A percentile compares a stretch with the other conserved stretches of the same genome.
Evolutionary conservation across 2,888 invertebrate species (phyloP).

Genomic region (Altica lythri): DNA sequence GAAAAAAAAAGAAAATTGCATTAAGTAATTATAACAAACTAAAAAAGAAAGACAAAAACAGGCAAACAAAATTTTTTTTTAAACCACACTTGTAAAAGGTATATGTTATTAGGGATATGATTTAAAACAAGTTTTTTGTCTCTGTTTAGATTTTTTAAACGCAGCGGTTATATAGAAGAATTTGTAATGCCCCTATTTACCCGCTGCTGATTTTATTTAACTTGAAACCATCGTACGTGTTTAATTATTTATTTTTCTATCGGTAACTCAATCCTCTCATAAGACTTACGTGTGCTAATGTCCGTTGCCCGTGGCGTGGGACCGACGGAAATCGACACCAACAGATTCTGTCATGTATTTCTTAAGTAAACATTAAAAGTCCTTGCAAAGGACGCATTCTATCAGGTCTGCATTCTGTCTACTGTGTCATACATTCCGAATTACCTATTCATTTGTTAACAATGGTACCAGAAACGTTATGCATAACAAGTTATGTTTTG

Average conservation of each 20-base stretch:
- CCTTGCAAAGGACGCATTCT: constrained; percentile 50
- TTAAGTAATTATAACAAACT: too few relatives aligned
- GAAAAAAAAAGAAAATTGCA: too few relatives aligned
- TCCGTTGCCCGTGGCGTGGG: constrained; percentile 20
- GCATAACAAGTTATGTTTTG: constrained; percentile 28
- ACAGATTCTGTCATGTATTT: constrained; percentile 32
- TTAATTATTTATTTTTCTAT: constrained; percentile 8
- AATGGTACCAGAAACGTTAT: constrained; percentile 31
- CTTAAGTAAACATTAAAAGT: constrained; percentile 42
- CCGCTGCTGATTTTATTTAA: too few relatives aligned
- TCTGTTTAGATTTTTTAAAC: too few relatives aligned
- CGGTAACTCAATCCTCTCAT: constrained; percentile 19
- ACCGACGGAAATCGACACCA: constrained; percentile 28
- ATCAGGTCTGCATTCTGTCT: constrained; percentile 42
- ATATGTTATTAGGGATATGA: too few relatives aligned
- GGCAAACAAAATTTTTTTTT: too few relatives aligned
- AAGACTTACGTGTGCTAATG: constrained; percentile 1
- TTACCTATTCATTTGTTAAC: constrained; percentile 40
- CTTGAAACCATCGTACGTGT: not conserved
- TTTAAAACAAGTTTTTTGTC: too few relatives aligned
- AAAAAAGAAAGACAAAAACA: too few relatives aligned
- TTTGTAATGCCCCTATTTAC: too few relatives aligned
- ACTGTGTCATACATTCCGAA: constrained; percentile 41
- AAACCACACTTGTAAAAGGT: too few relatives aligned
- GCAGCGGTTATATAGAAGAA: too few relatives aligned